These are phyloP conservation scores for Resseliella maxima DNA, from an alignment of 2,888 invertebrate genomes.

Conservation along the genomic window DNA sequence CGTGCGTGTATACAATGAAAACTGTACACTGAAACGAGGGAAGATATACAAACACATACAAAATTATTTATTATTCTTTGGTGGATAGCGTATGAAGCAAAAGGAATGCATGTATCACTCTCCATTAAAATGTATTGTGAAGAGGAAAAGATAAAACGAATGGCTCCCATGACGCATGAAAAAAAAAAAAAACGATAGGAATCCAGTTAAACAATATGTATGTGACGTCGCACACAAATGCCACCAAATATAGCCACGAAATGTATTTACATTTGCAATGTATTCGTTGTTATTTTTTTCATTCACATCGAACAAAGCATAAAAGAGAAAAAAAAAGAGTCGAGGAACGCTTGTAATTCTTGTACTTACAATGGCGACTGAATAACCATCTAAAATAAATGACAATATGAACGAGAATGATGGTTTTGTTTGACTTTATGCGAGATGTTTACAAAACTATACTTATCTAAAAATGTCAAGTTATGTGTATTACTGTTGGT, in stretches of 20 bases:
- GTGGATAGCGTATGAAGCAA: not conserved
- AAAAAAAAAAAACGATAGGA: conserved; percentile 45
- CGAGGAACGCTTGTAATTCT: conserved; percentile 25
- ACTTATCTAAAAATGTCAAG: not conserved
- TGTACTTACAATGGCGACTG: conserved; percentile 19
- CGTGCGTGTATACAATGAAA: not conserved
- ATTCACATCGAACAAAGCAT: not conserved
- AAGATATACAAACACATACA: not conserved
- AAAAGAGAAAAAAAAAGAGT: not conserved
- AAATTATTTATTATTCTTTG: conserved; percentile 53
- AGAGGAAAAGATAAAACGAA: conserved; percentile 35
- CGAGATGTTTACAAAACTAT: not conserved
- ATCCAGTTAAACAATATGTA: conserved; percentile 46
- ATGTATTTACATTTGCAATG: not conserved
- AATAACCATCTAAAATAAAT: conserved; percentile 35
- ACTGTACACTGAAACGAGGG: not conserved
- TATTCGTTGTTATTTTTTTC: not conserved
- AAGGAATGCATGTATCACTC: conserved; percentile 2
- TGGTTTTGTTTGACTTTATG: conserved; percentile 1
- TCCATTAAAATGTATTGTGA: conserved; percentile 37
- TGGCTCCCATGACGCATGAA: conserved; percentile 49
- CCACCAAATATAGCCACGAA: not conserved
- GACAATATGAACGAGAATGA: not conserved
- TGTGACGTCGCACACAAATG: not conserved
- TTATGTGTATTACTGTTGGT: not conserved